These are phyloP conservation scores for Champsocephalus gunnari DNA, from an alignment of 2,797 vertebrate species.

Conservation along the genomic window DNA sequence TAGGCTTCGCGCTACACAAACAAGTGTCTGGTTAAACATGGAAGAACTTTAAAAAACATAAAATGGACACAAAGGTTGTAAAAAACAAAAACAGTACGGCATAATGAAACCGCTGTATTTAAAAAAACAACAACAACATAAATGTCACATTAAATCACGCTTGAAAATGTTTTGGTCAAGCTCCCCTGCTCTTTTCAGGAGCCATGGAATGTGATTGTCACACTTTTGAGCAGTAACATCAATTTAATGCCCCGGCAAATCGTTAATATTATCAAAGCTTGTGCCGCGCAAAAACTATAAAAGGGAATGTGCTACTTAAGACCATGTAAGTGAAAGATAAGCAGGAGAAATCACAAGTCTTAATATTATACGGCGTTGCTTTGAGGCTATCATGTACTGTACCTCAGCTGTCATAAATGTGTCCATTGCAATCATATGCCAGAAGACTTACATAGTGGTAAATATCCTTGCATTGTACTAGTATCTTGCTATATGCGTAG, in stretches of 20 bases:
- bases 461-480: constrained; percentile 63
- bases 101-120: constrained; percentile 68
- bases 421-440: constrained; percentile 73
- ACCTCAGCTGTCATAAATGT: constrained; percentile 60
- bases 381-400: constrained; percentile 52
- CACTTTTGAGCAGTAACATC: constrained; percentile 72
- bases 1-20: constrained; percentile 83
- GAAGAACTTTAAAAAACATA: constrained; percentile 61
- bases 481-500: constrained; percentile 54
- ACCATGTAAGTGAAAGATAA: constrained; percentile 37
- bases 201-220: constrained; percentile 83
- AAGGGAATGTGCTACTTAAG: constrained; percentile 55
- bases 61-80: constrained; percentile 66
- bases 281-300: constrained; percentile 37
- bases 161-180: constrained; percentile 75
- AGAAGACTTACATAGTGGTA: constrained; percentile 75
- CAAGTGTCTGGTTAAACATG: constrained; percentile 79
- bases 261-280: constrained; percentile 54
- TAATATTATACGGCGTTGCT: constrained; percentile 51
- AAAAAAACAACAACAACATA: constrained; percentile 53
- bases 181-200: constrained; percentile 75
- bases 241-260: constrained; percentile 77
- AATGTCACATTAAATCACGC: constrained; percentile 77
- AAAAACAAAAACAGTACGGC: constrained; percentile 46
- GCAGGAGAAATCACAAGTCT: constrained; percentile 45